Evolutionary conservation across 2,113 vertebrate genomes (phyloP).

Genomic region (Corythornis cristatus): DNA sequence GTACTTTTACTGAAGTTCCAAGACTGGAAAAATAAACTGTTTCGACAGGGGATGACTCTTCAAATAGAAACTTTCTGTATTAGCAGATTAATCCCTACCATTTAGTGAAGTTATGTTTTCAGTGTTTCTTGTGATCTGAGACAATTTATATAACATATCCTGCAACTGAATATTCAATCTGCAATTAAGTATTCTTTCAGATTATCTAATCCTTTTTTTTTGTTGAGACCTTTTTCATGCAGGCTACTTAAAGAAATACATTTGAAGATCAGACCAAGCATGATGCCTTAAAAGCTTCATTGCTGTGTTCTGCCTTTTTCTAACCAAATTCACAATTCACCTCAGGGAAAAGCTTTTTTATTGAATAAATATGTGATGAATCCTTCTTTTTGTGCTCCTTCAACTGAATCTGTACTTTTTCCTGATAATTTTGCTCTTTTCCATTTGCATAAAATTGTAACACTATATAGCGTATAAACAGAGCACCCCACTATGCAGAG

Average conservation of each 20-base stretch:
- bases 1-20: background rate
- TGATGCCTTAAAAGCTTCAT: background rate
- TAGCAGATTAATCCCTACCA: background rate
- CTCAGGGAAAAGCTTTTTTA: background rate
- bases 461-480: background rate
- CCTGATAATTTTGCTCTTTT: background rate
- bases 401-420: background rate
- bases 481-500: background rate
- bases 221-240: background rate
- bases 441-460: background rate
- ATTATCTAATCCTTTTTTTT: background rate
- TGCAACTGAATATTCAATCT: background rate
- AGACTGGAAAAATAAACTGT: accelerated
- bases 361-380: background rate
- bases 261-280: background rate
- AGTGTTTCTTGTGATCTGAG: background rate
- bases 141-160: background rate
- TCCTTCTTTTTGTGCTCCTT: background rate
- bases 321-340: background rate
- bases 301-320: background rate
- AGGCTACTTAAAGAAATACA: background rate
- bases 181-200: background rate
- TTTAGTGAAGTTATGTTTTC: background rate
- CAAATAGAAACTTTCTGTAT: background rate
- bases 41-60: background rate